A percentile compares a stretch with the other conserved stretches of the same genome.
Conservation (phyloP, 2,888 invertebrate species). For the Tromatobia lineatoria region DNA sequence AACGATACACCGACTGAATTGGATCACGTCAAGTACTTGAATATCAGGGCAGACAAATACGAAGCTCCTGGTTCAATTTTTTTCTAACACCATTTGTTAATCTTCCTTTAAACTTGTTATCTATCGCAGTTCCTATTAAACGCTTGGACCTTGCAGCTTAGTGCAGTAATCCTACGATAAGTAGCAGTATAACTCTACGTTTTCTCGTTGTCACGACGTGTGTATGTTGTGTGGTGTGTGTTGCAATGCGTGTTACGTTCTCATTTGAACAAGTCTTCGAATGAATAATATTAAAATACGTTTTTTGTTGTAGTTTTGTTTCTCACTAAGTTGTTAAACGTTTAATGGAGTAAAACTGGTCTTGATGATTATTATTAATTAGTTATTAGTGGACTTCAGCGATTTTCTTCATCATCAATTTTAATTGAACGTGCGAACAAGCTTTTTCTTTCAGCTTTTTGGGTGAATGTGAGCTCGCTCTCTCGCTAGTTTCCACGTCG, state of each 20-base stretch:
- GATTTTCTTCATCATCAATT: constrained; percentile 3
- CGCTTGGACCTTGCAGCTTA: constrained; percentile 39
- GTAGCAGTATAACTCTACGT: constrained; percentile 39
- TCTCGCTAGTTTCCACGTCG: constrained; percentile 22
- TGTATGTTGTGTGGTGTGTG: constrained; percentile 58
- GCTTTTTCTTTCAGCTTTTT: constrained; percentile 31
- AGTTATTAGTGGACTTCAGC: constrained; percentile 67
- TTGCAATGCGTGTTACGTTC: constrained; percentile 4
- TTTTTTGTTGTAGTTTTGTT: constrained; percentile 49
- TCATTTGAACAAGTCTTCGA: constrained; percentile 31
- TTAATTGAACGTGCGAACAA: constrained; percentile 37
- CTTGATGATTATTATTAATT: constrained; percentile 54
- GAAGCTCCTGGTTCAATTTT: constrained; percentile 19
- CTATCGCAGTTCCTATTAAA: constrained; percentile 58
- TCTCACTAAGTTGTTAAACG: constrained; percentile 59
- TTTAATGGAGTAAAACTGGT: constrained; percentile 59
- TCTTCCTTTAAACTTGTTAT: constrained; percentile 52
- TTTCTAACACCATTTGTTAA: constrained; percentile 27
- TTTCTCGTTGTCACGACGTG: constrained; percentile 70
- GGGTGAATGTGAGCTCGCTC: constrained; percentile 8
- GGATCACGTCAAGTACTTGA: constrained; percentile 39
- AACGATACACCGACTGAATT: constrained; percentile 51
- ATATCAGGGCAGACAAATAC: constrained; percentile 38
- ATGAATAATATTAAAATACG: constrained; percentile 70
- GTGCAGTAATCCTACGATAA: constrained; percentile 45